These are phyloP conservation scores for Emys orbicularis DNA, from an alignment of 2,797 vertebrate species.

Conservation along the genomic window DNA sequence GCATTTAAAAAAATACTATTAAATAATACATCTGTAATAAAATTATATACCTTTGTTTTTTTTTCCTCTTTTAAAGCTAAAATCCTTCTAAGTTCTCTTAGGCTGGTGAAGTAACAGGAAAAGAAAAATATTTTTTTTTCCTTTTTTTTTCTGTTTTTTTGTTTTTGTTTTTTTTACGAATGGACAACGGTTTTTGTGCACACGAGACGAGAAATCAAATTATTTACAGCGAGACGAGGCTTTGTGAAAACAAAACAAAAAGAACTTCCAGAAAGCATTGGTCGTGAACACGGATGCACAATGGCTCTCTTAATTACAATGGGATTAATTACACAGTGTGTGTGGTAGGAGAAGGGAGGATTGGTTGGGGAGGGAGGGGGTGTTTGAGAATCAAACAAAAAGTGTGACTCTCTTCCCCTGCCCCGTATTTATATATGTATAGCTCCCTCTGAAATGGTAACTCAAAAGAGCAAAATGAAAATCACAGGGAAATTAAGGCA, in stretches of 20 bases:
- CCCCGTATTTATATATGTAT: background rate
- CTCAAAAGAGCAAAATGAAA: background rate
- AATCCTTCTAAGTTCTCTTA: slow-evolving; percentile 37
- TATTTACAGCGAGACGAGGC: slow-evolving; percentile 42
- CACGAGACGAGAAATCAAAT: slow-evolving; percentile 66
- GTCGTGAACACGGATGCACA: slow-evolving; percentile 59
- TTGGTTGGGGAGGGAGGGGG: background rate
- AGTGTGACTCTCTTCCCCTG: background rate
- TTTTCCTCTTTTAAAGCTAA: slow-evolving; percentile 62
- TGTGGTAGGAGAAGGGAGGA: background rate
- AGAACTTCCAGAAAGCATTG: slow-evolving; percentile 56
- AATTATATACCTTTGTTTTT: slow-evolving; percentile 70
- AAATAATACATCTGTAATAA: slow-evolving; percentile 79
- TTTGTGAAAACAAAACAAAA: slow-evolving; percentile 31
- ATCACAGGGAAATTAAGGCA: slow-evolving; percentile 66
- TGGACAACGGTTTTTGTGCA: slow-evolving; percentile 44
- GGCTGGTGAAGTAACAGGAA: slow-evolving; percentile 71
- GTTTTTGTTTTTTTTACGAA: slow-evolving; percentile 31
- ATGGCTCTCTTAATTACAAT: slow-evolving; percentile 40
- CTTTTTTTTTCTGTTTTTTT: background rate
- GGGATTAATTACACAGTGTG: slow-evolving; percentile 1
- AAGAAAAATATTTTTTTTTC: slow-evolving; percentile 33
- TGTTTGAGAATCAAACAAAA: background rate
- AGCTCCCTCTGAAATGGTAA: background rate
- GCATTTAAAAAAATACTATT: slow-evolving; percentile 75